Evolutionary conservation across 1,140 invertebrate genomes (phyloP), one percentile per base, ranked within the genome.

Genomic region (Habropoda laboriosa): DNA sequence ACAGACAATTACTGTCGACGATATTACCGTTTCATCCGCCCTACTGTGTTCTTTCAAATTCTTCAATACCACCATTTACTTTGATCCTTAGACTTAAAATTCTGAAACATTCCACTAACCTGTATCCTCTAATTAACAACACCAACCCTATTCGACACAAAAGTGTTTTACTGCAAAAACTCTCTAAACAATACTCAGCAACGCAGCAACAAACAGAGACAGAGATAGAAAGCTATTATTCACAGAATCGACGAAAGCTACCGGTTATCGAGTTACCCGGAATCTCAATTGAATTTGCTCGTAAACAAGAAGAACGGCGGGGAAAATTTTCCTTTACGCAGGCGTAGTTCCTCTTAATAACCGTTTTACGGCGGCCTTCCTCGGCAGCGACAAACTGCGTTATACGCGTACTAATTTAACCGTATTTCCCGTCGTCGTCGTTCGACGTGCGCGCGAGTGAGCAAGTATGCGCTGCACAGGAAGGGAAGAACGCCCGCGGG

Each of bases 331-430:
- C 45, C 47, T 75, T 51, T 21, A 42, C 72, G 16, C 8, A 13
- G 1, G 16, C 24, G 12, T n/a, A 35, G 70, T 38, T 38, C 35
- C 5, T 40, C 27, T 76, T 57, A 45, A 67, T 67, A 76, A 32
- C 21, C 35, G n/a, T 57, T 76, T 57, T 35, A 27, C 72, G 12
- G n/a, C 30, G 35, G 32, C 18, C 61, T 32, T 27, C 35, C 12
- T 7, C 4, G 16, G 40, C 5, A 45, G 5, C 49, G 21, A 32
- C 49, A 76, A 57, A 57, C 30, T 32, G 30, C 47, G 16, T 58
- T 68, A 55, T 30, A 38, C 51, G 30, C 30, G 42, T 32, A 45
- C 40, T 60, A 70, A 70, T 70, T 60, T 27, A 60, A 60, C 42
- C 18, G 12, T 60, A 58, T 70, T 60, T 70, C 24, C 55, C 66